phyloP scores from a whole-genome alignment of 1,140 invertebrate genomes.

The Coboldia fuscipes region DNA sequence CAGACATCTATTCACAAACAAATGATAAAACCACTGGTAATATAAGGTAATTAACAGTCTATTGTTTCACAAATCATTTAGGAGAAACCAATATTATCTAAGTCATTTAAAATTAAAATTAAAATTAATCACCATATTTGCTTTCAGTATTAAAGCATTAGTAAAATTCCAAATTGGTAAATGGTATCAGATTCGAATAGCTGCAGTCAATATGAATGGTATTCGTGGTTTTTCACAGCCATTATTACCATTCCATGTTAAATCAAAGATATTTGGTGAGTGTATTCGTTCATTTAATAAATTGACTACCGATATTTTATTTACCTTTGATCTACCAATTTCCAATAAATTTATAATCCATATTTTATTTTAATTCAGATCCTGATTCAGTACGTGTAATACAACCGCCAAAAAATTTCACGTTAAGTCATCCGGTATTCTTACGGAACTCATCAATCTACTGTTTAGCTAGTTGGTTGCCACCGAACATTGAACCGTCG shows the following conservation, averaged over 20 bases:
- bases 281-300: too few species aligned
- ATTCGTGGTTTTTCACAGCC: slow-evolving; percentile 41
- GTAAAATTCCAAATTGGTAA: slow-evolving; percentile 39
- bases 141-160: too few species aligned
- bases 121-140: too few species aligned
- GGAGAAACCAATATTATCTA: too few species aligned
- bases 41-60: too few species aligned
- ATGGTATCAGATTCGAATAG: slow-evolving; percentile 60
- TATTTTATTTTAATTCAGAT: too few species aligned
- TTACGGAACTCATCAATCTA: slow-evolving; percentile 26
- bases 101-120: too few species aligned
- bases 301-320: too few species aligned
- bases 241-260: slow-evolving; percentile 37
- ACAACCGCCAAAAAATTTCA: slow-evolving; percentile 34
- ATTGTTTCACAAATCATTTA: too few species aligned
- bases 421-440: slow-evolving; percentile 25
- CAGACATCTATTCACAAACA: too few species aligned
- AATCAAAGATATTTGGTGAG: slow-evolving; percentile 3
- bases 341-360: too few species aligned
- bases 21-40: too few species aligned
- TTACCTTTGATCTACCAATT: slow-evolving; percentile 5
- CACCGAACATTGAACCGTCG: slow-evolving; percentile 38
- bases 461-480: slow-evolving; percentile 34
- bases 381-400: slow-evolving; percentile 38
- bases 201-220: slow-evolving; percentile 43